Base-by-base conservation (phyloP, 2,888 invertebrate species). In the Cheilosia impressa region DNA sequence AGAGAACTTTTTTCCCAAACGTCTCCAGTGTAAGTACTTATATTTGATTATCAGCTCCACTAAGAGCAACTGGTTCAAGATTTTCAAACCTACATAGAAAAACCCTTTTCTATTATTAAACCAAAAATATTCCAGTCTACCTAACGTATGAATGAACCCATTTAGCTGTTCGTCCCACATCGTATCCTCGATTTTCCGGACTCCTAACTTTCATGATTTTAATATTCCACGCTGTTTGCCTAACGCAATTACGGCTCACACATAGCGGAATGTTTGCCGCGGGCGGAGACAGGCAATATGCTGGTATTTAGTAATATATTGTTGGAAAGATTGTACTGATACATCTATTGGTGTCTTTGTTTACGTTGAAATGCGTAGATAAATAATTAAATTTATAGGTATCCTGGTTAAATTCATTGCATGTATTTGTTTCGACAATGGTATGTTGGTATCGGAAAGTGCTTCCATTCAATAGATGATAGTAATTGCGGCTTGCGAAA, bases 201-300 rank as follows among this genome's bases (percentile, higher is more conserved):
- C 63, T 27, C 45, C 45, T 55, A 22, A 43, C 53, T 34, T n/a
- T 22, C 19, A 10, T 6, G 38, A 3, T 47, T 34, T 38, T 65
- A 65, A 65, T 57, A 65, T 47, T 65, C 50, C 15, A 13, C 27
- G 43, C 63, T 55, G 73, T 53, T 53, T 66, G 19, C 38, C 6
- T 22, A 3, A 15, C 22, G 4, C 38, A 53, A 53, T 41, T 41
- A 27, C 4, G 3, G 38, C 38, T 27, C 24, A 41, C 9, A 38
- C n/a, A 65, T 38, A 4, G 22, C 50, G 22, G 5, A 5, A 19
- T 4, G 7, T 50, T 7, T 22, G 19, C 15, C 17, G 24, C 4
- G n/a, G 22, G 22, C 3, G 9, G 19, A 10, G 17, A 4, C 45
- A 9, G n/a, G 9, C 19, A 22, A 22, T 13, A 50, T 50, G 10